Conservation (phyloP, 2,888 invertebrate genomes). For the Tenthredo distinguenda region DNA sequence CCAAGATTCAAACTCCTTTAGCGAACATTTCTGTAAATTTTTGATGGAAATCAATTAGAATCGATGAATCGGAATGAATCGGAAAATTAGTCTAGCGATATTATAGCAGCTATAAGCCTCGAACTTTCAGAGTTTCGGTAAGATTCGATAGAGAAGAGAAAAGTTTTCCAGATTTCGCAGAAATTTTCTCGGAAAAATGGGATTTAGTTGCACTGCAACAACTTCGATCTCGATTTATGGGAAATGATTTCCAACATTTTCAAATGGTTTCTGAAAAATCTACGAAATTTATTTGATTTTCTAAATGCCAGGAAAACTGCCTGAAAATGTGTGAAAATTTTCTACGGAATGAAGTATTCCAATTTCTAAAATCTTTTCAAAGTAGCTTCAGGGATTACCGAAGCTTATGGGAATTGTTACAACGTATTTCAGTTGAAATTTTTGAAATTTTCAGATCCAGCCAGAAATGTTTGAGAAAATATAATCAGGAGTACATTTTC, state of each 20-base stretch:
- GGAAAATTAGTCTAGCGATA: too few relatives aligned
- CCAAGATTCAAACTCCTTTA: constrained; percentile 18
- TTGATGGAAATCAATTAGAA: neutral
- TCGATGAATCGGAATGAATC: neutral
- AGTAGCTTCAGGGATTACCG: too few relatives aligned
- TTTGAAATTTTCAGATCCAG: neutral
- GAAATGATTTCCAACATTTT: neutral
- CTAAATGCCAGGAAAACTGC: too few relatives aligned
- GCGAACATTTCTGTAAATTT: constrained; percentile 48
- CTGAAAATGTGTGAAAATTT: neutral
- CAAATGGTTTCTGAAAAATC: neutral
- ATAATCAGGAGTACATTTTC: neutral
- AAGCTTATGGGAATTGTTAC: too few relatives aligned
- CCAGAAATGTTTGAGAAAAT: neutral
- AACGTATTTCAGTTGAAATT: too few relatives aligned
- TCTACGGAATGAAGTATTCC: neutral
- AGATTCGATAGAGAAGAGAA: neutral
- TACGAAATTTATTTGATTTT: neutral
- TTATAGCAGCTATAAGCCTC: too few relatives aligned
- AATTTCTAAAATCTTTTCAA: neutral
- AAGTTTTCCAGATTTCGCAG: neutral
- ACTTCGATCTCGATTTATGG: neutral
- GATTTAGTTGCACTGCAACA: neutral
- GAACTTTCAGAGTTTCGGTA: neutral
- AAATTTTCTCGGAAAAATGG: neutral